Evolutionary conservation across 2,113 vertebrate genomes (phyloP), one percentile per base, ranked within the genome.

Genomic region (Papio anubis): DNA sequence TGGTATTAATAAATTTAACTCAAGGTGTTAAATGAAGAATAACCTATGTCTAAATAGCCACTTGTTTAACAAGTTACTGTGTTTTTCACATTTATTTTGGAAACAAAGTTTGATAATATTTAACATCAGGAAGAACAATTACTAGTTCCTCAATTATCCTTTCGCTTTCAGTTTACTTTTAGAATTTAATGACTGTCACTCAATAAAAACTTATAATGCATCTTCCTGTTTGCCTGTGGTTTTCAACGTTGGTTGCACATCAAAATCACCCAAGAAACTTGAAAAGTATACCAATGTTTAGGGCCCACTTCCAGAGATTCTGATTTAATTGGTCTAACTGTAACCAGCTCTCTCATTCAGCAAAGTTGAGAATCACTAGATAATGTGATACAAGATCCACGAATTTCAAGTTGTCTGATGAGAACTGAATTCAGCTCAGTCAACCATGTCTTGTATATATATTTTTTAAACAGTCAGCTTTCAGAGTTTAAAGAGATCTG

Each of bases 401-500:
- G 55, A 35, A 80, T 61, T 94, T 90, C 35, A 90, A 80, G 18
- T 12, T 48, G 18, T 76, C 70, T 68, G 55, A 73, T 40, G 75
- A 87, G 35, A 70, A 55, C 55, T 91, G 13, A 48, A 75, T 94
- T 80, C 76, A 75, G 52, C 72, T 95, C 57, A 84, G 21, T 61
- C 35, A 90, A 55, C 45, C 27, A 76, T 72, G 23, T 72, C 45
- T 23, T 92, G 1, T 68, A 76, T 72, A 43, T 76, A 55, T 55
- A 14, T 79, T 40, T 82, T 82, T 21, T 17, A n/a, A 86, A 84
- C 48, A 81, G 45, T 64, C 50, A 88, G 57, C 83, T 92, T 96
- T 93, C n/a, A 68, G 9, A 45, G 5, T 97, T 97, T 89, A 95
- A 80, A 92, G 80, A 92, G 10, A 94, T 93, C 55, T 96, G 45